Evolutionary conservation across 2,113 vertebrate genomes (phyloP).

Genomic region (Muscicapa adusta): DNA sequence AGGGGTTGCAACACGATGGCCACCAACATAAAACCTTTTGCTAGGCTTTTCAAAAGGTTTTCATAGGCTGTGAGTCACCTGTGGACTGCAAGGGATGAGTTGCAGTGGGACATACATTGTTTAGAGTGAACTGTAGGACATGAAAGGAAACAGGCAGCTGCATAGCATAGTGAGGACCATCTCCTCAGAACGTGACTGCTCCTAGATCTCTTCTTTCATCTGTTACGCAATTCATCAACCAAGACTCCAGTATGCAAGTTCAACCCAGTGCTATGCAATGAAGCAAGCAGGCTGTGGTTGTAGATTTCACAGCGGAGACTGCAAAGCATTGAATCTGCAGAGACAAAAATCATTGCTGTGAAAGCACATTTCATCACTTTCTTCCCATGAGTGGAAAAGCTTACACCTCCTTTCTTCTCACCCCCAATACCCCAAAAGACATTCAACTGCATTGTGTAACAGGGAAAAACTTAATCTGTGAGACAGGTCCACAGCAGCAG

Average conservation of each 20-base stretch:
- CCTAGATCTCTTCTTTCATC: not conserved
- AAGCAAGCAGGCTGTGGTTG: not conserved
- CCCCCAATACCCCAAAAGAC: not conserved
- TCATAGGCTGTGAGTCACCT: not conserved
- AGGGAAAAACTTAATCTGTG: not conserved
- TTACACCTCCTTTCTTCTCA: constrained; percentile 9
- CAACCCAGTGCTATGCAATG: not conserved
- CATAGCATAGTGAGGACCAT: not conserved
- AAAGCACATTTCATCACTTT: constrained; percentile 31
- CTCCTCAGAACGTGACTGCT: not conserved
- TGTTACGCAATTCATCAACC: not conserved
- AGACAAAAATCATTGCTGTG: not conserved
- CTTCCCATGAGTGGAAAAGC: constrained; percentile 4
- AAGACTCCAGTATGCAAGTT: not conserved
- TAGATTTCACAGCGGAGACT: not conserved
- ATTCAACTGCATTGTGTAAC: not conserved
- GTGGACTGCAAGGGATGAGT: not conserved
- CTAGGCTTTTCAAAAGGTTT: not conserved
- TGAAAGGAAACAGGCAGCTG: not conserved
- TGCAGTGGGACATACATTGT: not conserved
- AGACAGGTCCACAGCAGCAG: not conserved
- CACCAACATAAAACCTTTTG: not conserved
- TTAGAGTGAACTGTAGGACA: not conserved
- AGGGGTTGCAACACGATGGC: not conserved
- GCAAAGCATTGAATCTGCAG: not conserved